Percentiles rank a stretch among this genome's conserved stretches.
Conservation (phyloP, 2,888 invertebrate genomes). For the Sussaba pulchella region DNA sequence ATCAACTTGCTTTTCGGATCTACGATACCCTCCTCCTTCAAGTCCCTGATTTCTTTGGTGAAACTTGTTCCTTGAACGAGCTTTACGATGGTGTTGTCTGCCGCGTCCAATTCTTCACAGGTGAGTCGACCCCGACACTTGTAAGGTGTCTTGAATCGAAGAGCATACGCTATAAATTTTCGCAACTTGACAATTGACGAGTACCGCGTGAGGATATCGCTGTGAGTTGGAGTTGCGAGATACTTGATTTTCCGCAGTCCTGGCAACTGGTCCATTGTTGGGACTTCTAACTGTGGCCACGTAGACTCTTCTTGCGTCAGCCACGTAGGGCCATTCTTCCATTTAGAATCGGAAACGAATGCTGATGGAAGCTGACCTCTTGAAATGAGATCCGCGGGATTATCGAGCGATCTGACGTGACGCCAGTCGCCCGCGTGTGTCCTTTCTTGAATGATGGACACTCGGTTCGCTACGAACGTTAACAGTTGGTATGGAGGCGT, state of each 20-base stretch:
- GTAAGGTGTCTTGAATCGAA: constrained; percentile 31
- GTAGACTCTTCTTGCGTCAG: constrained; percentile 10
- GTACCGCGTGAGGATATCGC: constrained; percentile 18
- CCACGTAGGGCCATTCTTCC: constrained; percentile 52
- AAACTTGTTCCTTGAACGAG: constrained; percentile 44
- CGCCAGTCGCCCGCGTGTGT: no score
- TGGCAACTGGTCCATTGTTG: constrained; percentile 12
- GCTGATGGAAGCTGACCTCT: constrained; percentile 40
- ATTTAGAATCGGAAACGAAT: constrained; percentile 4
- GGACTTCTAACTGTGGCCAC: constrained; percentile 44
- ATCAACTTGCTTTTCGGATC: constrained; percentile 58
- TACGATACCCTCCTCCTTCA: constrained; percentile 46
- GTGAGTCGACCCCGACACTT: background rate
- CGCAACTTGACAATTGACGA: constrained; percentile 51
- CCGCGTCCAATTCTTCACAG: constrained; percentile 20
- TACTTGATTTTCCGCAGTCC: constrained; percentile 46
- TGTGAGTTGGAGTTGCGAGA: constrained; percentile 17
- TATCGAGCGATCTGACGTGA: no score
- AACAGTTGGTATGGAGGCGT: no score
- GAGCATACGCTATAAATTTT: constrained; percentile 45
- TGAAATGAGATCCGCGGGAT: constrained; percentile 52
- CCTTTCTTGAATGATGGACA: no score
- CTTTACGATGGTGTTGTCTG: constrained; percentile 25
- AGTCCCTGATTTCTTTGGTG: constrained; percentile 22
- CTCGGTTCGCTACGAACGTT: no score